phyloP scores from a whole-genome alignment of 2,113 vertebrate species.

The Brachyistius frenatus region DNA sequence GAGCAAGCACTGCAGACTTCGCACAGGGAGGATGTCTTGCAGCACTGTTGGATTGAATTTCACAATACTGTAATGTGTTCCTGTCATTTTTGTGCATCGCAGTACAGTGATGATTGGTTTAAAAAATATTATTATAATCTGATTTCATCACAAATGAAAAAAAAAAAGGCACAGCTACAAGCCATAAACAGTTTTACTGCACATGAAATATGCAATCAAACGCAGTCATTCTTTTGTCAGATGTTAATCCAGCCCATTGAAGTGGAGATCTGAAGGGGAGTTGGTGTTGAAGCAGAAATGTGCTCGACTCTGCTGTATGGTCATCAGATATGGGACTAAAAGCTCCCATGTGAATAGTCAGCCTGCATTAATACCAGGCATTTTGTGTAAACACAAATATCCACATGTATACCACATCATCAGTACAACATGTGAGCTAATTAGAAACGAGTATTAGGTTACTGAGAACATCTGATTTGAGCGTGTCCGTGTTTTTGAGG shows the following conservation, averaged over 20 bases:
- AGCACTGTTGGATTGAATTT: conserved; percentile 34
- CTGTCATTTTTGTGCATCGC: conserved; percentile 18
- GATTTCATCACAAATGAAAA: conserved; percentile 39
- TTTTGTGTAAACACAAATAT: conserved; percentile 35
- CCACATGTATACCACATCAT: conserved; percentile 40
- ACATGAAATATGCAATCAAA: conserved; percentile 60
- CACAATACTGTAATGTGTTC: conserved; percentile 36
- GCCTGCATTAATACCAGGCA: conserved; percentile 53
- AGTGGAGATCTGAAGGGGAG: conserved; percentile 51
- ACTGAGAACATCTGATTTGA: conserved; percentile 45
- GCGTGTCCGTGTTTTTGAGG: conserved; percentile 24
- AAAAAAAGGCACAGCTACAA: conserved; percentile 5
- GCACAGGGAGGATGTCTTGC: conserved; percentile 25
- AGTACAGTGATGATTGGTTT: conserved; percentile 34
- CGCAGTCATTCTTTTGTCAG: conserved; percentile 56
- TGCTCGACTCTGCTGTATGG: conserved; percentile 28
- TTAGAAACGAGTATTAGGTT: conserved; percentile 55
- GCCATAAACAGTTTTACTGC: conserved; percentile 61
- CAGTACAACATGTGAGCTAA: conserved; percentile 28
- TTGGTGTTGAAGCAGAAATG: conserved; percentile 46
- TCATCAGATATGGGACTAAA: conserved; percentile 64
- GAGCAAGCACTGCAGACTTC: not conserved
- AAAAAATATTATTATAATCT: conserved; percentile 48
- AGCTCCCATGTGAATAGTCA: conserved; percentile 38
- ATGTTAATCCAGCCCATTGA: conserved; percentile 70